Conservation (phyloP, 1,140 invertebrate species). For the Drosophila orosa region DNA sequence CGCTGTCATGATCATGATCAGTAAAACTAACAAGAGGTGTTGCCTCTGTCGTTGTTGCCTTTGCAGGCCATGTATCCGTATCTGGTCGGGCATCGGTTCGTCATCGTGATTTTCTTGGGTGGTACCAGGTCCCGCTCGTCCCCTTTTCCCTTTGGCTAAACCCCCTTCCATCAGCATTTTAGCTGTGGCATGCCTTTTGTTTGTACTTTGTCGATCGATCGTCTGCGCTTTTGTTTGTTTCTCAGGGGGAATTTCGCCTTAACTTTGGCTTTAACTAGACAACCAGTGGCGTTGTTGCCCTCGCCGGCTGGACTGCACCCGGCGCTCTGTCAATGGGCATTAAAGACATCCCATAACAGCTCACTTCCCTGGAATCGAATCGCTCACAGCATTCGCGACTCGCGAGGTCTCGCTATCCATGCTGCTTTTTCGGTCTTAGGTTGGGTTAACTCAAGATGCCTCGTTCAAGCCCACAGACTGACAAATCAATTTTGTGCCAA, state of each 20-base stretch:
- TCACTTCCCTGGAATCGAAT: slow-evolving; percentile 66
- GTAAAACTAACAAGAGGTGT: slow-evolving; percentile 81
- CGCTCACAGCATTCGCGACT: slow-evolving; percentile 26
- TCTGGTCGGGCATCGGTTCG: slow-evolving; percentile 66
- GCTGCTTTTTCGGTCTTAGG: slow-evolving; percentile 25
- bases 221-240: slow-evolving; percentile 59
- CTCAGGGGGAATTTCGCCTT: slow-evolving; percentile 68
- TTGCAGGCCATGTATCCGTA: slow-evolving; percentile 38
- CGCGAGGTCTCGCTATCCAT: slow-evolving; percentile 16
- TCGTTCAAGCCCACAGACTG: slow-evolving; percentile 37
- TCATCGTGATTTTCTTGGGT: slow-evolving; percentile 81
- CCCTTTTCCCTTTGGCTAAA: slow-evolving; percentile 1
- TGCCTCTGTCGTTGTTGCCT: slow-evolving; percentile 74
- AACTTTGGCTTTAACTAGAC: slow-evolving; percentile 54
- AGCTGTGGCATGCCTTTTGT: slow-evolving; percentile 47
- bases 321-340: slow-evolving; percentile 76
- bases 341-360: slow-evolving; percentile 69
- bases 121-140: slow-evolving; percentile 22
- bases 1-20: slow-evolving; percentile 71
- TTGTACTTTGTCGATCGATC: slow-evolving; percentile 42
- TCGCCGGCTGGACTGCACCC: slow-evolving; percentile 34
- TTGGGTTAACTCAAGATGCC: not conserved
- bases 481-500: slow-evolving; percentile 66
- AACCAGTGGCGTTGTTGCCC: slow-evolving; percentile 46
- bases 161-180: not conserved